A percentile compares a stretch with the other conserved stretches of the same genome.
phyloP scores from a whole-genome alignment of 2,113 vertebrate species.

The Atlantisia rogersi region DNA sequence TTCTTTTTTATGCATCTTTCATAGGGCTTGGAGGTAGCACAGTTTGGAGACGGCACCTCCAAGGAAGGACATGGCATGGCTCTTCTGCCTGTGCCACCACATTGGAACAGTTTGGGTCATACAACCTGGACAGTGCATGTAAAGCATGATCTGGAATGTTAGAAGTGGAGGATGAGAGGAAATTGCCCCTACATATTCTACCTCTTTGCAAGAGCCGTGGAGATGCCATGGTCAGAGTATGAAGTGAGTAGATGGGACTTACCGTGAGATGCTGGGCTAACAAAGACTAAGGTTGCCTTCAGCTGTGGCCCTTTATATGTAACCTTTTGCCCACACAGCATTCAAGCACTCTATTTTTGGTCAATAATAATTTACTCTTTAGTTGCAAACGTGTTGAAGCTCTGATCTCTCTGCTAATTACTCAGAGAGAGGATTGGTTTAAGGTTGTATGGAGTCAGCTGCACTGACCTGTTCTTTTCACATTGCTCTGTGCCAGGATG shows the following conservation, averaged over 20 bases:
- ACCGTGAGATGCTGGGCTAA: constrained; percentile 43
- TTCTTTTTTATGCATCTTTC: not conserved
- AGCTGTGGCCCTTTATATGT: constrained; percentile 37
- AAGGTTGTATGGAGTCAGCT: constrained; percentile 66
- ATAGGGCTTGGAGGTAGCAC: not conserved
- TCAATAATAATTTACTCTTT: constrained; percentile 68
- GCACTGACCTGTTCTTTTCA: constrained; percentile 44
- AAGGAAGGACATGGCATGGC: not conserved
- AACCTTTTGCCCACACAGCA: constrained; percentile 43
- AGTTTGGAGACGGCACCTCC: not conserved
- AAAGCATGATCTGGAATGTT: not conserved
- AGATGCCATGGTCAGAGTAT: not conserved
- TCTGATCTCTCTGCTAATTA: constrained; percentile 67
- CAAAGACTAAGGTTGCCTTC: constrained; percentile 1
- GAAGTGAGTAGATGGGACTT: constrained; percentile 9
- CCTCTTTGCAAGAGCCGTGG: not conserved
- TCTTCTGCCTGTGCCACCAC: not conserved
- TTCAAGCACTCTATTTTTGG: constrained; percentile 60
- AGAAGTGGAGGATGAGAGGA: not conserved
- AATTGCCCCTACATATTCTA: not conserved
- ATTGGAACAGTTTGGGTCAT: not conserved
- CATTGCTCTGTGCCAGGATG: constrained; percentile 24
- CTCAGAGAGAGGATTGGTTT: constrained; percentile 22
- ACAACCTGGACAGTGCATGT: not conserved
- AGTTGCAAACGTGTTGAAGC: constrained; percentile 68